phyloP scores from a whole-genome alignment of 2,797 vertebrate genomes.

The Serranus cabrilla region DNA sequence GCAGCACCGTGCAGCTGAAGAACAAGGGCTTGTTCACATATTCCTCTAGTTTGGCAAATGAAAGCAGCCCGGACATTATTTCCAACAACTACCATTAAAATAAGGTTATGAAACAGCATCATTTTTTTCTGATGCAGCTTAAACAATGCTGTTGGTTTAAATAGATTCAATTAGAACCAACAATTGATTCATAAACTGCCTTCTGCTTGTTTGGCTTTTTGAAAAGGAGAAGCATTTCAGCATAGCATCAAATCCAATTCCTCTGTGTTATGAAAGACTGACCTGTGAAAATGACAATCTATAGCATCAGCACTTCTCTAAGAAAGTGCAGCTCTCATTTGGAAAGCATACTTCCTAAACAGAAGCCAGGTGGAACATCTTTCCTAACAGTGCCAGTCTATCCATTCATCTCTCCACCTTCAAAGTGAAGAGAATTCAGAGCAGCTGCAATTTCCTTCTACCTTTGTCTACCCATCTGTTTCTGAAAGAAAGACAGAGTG shows the following conservation, averaged over 20 bases:
- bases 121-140: too few species aligned
- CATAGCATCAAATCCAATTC: not conserved
- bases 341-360: constrained; percentile 3
- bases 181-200: not conserved
- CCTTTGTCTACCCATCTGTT: constrained; percentile 55
- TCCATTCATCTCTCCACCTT: constrained; percentile 42
- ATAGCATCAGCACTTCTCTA: not conserved
- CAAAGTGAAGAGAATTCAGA: constrained; percentile 48
- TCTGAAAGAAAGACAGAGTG: constrained; percentile 36
- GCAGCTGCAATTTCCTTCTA: constrained; percentile 39
- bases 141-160: not conserved
- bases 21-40: not conserved
- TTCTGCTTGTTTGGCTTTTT: not conserved
- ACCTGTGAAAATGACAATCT: not conserved
- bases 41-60: not conserved
- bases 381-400: constrained; percentile 36
- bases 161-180: not conserved
- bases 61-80: not conserved
- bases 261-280: not conserved
- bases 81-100: not conserved
- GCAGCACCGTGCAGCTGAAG: not conserved
- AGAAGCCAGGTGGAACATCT: constrained; percentile 35
- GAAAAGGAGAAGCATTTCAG: not conserved
- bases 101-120: not conserved
- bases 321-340: constrained; percentile 10